A percentile compares a stretch with the other conserved stretches of the same genome.
These are phyloP conservation scores for Lepidochitona cinerea DNA, from an alignment of 2,888 invertebrate species.

Conservation along the genomic window DNA sequence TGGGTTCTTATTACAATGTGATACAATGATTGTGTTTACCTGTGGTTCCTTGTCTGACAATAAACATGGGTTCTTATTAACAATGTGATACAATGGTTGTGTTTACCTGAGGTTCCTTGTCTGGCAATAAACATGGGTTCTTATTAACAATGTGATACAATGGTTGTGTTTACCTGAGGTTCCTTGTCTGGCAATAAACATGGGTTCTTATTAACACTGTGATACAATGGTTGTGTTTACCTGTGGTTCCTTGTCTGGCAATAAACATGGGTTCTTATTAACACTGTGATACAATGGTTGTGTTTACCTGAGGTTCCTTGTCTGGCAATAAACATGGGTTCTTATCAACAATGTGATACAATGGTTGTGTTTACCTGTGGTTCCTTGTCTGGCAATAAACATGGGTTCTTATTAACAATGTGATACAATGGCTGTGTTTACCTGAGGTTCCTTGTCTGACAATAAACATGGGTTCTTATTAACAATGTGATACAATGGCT, in stretches of 20 bases:
- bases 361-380: constrained; percentile 47
- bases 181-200: constrained; percentile 61
- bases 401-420: constrained; percentile 66
- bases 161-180: constrained; percentile 47
- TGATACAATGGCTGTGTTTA: no score
- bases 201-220: constrained; percentile 57
- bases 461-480: constrained; percentile 23
- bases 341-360: no score
- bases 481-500: no score
- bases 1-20: neutral
- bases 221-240: no score
- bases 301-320: neutral
- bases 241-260: constrained; percentile 45
- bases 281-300: no score
- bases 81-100: no score
- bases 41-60: neutral
- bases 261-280: constrained; percentile 5
- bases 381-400: constrained; percentile 58
- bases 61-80: neutral
- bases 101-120: neutral
- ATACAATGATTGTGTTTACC: no score
- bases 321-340: neutral
- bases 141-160: no score
- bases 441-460: constrained; percentile 31
- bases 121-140: neutral